phyloP scores from a whole-genome alignment of 2,113 vertebrate genomes.

The Gallinago undulata region DNA sequence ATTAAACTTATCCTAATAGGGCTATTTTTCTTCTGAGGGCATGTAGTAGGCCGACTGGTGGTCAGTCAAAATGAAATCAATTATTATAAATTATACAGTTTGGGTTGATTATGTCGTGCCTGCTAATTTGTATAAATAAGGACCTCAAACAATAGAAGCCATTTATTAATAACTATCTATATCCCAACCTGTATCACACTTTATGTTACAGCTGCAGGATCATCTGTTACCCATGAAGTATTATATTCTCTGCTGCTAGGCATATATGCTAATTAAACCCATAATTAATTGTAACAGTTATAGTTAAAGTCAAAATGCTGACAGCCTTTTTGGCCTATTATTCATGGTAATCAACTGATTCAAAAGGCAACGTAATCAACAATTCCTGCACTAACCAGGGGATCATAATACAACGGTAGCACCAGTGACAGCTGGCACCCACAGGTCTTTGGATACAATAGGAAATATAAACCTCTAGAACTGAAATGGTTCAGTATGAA shows the following conservation, averaged over 20 bases:
- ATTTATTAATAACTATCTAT: conserved; percentile 99
- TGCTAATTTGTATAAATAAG: conserved; percentile 98
- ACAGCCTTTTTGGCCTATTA: conserved; percentile 86
- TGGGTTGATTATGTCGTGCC: conserved; percentile 91
- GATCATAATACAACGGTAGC: conserved; percentile 77
- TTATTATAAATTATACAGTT: conserved; percentile 96
- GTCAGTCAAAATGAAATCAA: conserved; percentile 98
- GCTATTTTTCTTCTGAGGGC: conserved; percentile 94
- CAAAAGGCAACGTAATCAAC: conserved; percentile 95
- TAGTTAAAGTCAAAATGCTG: conserved; percentile 90
- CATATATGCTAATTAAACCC: conserved; percentile 91
- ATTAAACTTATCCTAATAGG: conserved; percentile 99
- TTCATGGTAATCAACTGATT: conserved; percentile 90
- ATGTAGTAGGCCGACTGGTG: conserved; percentile 83
- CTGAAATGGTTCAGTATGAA: conserved; percentile 75
- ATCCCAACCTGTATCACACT: conserved; percentile 75
- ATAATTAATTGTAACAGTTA: conserved; percentile 98
- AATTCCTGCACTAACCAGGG: conserved; percentile 84
- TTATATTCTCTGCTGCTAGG: conserved; percentile 88
- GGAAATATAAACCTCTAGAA: conserved; percentile 80
- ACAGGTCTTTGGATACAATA: conserved; percentile 77
- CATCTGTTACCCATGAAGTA: conserved; percentile 90
- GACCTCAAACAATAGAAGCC: conserved; percentile 83
- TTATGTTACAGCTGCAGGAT: conserved; percentile 81
- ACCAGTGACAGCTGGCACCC: conserved; percentile 87